phyloP scores from a whole-genome alignment of 2,113 vertebrate species.

The Albula glossodonta region DNA sequence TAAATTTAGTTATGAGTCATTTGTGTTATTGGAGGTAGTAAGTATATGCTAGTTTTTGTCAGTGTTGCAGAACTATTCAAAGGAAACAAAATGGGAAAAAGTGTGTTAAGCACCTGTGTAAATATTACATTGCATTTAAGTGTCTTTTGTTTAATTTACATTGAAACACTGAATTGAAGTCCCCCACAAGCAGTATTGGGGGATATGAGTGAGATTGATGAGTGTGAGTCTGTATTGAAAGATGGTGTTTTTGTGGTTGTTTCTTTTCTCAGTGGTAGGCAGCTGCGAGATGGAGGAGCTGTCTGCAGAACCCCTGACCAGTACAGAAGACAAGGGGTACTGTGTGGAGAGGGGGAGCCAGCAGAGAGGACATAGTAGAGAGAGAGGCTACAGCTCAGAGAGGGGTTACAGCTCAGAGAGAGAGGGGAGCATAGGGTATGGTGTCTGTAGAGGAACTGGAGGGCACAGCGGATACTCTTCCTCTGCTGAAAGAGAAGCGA shows the following conservation, averaged over 20 bases:
- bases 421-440: background rate
- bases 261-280: slow-evolving; percentile 10
- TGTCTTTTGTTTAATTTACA: too few species aligned
- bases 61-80: too few species aligned
- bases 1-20: too few species aligned
- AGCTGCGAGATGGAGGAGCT: slow-evolving; percentile 2
- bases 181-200: background rate
- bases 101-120: background rate
- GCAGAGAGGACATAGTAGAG: background rate
- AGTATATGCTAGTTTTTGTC: too few species aligned
- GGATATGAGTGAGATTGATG: background rate
- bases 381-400: background rate
- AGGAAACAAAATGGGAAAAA: too few species aligned
- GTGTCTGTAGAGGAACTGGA: background rate
- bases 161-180: background rate
- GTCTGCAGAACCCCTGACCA: background rate
- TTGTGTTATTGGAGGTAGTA: too few species aligned
- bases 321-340: background rate
- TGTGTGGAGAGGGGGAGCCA: background rate
- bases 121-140: background rate
- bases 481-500: background rate
- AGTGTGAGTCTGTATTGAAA: background rate
- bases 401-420: background rate
- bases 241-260: background rate
- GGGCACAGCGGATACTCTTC: background rate